These are phyloP conservation scores for Serranus cabrilla DNA, from an alignment of 2,797 vertebrate species.

Conservation along the genomic window DNA sequence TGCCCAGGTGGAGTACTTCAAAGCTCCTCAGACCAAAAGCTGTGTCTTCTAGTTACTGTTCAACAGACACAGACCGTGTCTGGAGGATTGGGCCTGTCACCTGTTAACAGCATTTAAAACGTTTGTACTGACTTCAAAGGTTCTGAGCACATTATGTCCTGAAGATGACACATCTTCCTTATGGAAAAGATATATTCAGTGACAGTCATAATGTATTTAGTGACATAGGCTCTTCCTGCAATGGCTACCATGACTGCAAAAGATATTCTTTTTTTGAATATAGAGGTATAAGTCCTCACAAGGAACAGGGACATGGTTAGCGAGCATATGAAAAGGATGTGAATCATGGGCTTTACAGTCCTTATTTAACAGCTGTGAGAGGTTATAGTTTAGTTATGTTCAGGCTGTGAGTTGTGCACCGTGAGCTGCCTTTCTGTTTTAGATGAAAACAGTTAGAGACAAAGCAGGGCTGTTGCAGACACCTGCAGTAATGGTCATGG, in stretches of 20 bases:
- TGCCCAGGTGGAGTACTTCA: conserved; percentile 26
- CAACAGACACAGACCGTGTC: conserved; percentile 11
- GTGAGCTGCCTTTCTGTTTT: not conserved
- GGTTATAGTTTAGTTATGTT: not conserved
- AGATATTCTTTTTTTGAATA: not conserved
- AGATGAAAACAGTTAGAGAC: not conserved
- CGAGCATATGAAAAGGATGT: not conserved
- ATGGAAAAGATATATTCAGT: not conserved
- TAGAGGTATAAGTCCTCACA: not conserved
- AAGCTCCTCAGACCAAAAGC: conserved; percentile 15
- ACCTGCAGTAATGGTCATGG: too few species aligned
- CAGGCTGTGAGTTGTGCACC: not conserved
- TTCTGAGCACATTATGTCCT: not conserved
- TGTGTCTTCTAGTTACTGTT: not conserved
- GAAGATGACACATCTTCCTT: not conserved
- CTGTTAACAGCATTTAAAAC: conserved; percentile 12
- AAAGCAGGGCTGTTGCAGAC: not conserved
- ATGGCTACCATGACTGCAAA: not conserved
- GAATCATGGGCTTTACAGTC: not conserved
- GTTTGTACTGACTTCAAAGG: conserved; percentile 21
- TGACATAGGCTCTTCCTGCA: not conserved
- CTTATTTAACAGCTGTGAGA: not conserved
- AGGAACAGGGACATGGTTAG: not conserved
- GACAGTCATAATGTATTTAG: not conserved
- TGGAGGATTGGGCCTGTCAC: not conserved